These are phyloP conservation scores for Alfaro cultratus DNA, from an alignment of 2,797 vertebrate species.

Conservation along the genomic window DNA sequence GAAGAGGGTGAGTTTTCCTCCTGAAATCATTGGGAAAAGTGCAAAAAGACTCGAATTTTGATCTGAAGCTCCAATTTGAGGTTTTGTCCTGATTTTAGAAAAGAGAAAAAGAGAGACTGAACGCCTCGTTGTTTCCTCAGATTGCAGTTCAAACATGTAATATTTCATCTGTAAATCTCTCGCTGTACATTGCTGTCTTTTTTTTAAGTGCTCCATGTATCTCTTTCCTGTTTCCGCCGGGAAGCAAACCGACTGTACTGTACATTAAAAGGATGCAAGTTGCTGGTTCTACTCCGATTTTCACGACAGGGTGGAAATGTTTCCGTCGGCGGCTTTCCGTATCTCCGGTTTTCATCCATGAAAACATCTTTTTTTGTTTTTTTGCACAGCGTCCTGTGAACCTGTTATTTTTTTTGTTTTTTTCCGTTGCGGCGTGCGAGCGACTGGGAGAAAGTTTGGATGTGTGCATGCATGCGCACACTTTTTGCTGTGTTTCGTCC, in stretches of 20 bases:
- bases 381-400: constrained; percentile 83
- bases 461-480: constrained; percentile 79
- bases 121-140: constrained; percentile 38
- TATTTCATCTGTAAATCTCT: constrained; percentile 73
- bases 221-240: constrained; percentile 41
- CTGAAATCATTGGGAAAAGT: constrained; percentile 6
- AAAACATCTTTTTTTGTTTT: constrained; percentile 55
- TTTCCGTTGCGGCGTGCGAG: constrained; percentile 49
- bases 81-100: neutral
- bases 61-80: neutral
- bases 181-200: constrained; percentile 77
- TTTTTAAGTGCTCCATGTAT: constrained; percentile 50
- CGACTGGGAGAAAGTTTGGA: constrained; percentile 46
- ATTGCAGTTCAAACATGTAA: constrained; percentile 55
- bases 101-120: neutral
- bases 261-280: constrained; percentile 73
- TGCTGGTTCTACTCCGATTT: constrained; percentile 38
- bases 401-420: constrained; percentile 51
- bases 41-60: neutral
- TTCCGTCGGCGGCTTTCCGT: constrained; percentile 1
- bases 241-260: constrained; percentile 64
- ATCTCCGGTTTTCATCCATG: constrained; percentile 67
- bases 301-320: constrained; percentile 70
- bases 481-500: constrained; percentile 56
- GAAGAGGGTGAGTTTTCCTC: neutral